Evolutionary conservation across 2,113 vertebrate genomes (phyloP), one percentile per base, ranked within the genome.

Genomic region (Anarrhichthys ocellatus): DNA sequence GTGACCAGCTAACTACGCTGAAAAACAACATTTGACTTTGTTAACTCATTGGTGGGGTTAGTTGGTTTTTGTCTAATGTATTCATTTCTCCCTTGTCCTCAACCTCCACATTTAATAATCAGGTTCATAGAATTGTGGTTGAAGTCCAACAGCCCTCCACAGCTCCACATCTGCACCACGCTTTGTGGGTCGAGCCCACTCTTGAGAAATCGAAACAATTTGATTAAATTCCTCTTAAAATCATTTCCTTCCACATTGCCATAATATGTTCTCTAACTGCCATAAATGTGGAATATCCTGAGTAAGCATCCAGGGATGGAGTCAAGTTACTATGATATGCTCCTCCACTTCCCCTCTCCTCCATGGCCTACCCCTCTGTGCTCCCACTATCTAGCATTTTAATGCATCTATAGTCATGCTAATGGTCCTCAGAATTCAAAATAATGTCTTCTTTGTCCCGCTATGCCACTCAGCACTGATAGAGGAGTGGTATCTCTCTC

Each of bases 341-440:
- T 71, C 54, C 82, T 82, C 58, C 59, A 65, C 64, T 64, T 73
- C 70, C 34, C 54, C 40, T 64, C 56, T 54, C 42, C 66, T 76
- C 66, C 38, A 38, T 6, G 75, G 34, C 80, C 58, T 65, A 52
- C 68, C 83, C 48, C 24, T 32, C 62, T 50, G 46, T 58, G 42
- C 76, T 65, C 32, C 75, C 65, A 52, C 83, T 91, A 89, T 93
- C 87, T 85, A 11, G 71, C 83, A 88, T 74, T 82, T 93, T 94
- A 93, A 93, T 92, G 89, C 81, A 85, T 76, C 87, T 86, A 94
- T 94, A 94, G 90, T 93, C 87, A 94, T 94, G 94, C 90, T 93
- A 92, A 94, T 94, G 85, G 70, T 78, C 73, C 78, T 68, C 73
- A 72, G 89, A 81, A 83, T 91, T 84, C 86, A 84, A 86, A 92